Evolutionary conservation across 1,140 invertebrate species (phyloP).

Genomic region (Microplitis mediator): DNA sequence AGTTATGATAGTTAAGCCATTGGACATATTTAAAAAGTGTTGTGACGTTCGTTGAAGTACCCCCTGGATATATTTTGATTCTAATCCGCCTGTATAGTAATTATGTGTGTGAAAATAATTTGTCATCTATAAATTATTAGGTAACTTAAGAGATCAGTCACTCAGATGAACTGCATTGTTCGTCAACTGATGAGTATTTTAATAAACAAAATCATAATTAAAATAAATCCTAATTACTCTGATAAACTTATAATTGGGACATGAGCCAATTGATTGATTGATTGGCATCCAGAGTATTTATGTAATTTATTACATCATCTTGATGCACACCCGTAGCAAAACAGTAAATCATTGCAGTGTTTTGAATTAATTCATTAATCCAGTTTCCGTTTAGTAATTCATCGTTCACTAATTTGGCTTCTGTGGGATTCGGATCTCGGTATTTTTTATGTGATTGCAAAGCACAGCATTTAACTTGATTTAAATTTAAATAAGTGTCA

Average conservation of each 20-base stretch:
- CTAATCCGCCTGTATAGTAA: no score
- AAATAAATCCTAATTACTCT: not conserved
- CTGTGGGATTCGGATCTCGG: not conserved
- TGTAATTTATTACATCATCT: slow-evolving; percentile 46
- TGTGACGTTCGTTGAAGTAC: no score
- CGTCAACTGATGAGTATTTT: no score
- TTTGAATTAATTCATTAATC: slow-evolving; percentile 44
- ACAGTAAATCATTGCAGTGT: slow-evolving; percentile 51
- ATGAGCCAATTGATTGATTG: slow-evolving; percentile 48
- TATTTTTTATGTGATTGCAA: not conserved
- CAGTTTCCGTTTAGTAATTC: slow-evolving; percentile 24
- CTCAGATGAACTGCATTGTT: no score
- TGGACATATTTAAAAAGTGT: no score
- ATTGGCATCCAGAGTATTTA: slow-evolving; percentile 43
- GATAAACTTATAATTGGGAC: not conserved
- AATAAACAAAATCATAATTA: not conserved
- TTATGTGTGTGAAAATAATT: no score
- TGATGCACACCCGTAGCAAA: slow-evolving; percentile 45
- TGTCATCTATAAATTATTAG: no score
- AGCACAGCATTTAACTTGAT: not conserved
- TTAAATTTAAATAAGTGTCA: no score
- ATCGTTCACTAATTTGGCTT: not conserved
- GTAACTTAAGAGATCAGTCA: no score
- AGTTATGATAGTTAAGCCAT: no score
- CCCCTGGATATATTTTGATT: no score